Percentiles rank a stretch among this genome's conserved stretches.
Conservation (phyloP, 2,888 invertebrate species). For the Helleia helle region DNA sequence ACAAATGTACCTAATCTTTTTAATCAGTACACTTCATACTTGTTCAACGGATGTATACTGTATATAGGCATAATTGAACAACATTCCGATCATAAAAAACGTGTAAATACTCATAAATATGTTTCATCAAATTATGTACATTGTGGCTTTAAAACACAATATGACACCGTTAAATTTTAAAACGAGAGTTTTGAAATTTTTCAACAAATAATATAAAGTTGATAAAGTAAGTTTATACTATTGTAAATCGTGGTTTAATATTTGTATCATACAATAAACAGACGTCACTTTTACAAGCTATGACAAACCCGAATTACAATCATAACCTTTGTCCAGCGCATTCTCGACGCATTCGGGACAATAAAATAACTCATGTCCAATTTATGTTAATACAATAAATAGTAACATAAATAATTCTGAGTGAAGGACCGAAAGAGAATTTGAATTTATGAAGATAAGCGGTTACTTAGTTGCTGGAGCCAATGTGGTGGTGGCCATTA, state of each 20-base stretch:
- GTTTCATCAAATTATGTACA: too few relatives aligned
- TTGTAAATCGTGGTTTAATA: constrained; percentile 14
- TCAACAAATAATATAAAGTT: constrained; percentile 1
- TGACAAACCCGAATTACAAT: constrained; percentile 66
- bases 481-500: too few relatives aligned
- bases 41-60: too few relatives aligned
- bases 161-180: too few relatives aligned
- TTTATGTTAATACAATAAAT: constrained; percentile 74
- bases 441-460: constrained; percentile 58
- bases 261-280: constrained; percentile 36
- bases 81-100: too few relatives aligned
- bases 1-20: too few relatives aligned
- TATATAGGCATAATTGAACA: too few relatives aligned
- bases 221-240: constrained; percentile 2
- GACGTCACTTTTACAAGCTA: constrained; percentile 60
- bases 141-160: too few relatives aligned
- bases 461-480: constrained; percentile 35
- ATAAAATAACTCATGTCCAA: constrained; percentile 74
- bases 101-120: too few relatives aligned
- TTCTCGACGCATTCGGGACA: constrained; percentile 56
- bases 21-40: too few relatives aligned
- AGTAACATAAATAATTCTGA: constrained; percentile 64
- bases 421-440: constrained; percentile 56
- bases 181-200: neutral
- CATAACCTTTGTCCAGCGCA: constrained; percentile 61